Base-by-base conservation (phyloP, 2,113 vertebrate species). In the Podarcis cretensis region DNA sequence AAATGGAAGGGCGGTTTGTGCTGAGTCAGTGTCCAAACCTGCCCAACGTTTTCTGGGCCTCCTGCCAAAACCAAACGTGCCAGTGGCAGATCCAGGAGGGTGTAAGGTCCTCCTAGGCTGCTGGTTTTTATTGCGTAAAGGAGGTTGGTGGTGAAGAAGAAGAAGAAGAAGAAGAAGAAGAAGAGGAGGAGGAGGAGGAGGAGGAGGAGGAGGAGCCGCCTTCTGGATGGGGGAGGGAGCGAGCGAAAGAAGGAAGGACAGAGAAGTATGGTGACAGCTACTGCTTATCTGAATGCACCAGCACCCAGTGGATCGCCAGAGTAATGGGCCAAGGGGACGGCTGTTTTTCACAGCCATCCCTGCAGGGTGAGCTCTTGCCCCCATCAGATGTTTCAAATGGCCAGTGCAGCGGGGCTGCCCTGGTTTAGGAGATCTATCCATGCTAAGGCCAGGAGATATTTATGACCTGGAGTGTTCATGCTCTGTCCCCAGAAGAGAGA, bases 1-100 rank as follows among this genome's bases (percentile, higher is more conserved):
- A 87, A 87, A 82, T 54, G 20, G 69, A 9, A 82, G 37, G 83
- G 30, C 37, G 68, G 84, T 86, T 81, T 69, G 69, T 90, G 89
- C 79, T 90, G 88, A 89, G 76, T 89, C 88, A 89, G 16, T 75
- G 18, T 43, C 69, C 37, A 9, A 10, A 16, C 23, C 59, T 37
- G 68, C 87, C 23, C 14, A 43, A 59, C 10, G 30, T 43, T 35
- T 10, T 12, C 75, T 32, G 32, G 66, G 76, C 54, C 30, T 16
- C 65, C 1, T 69, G 76, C 83, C 83, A 85, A 73, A 25, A 21
- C 59, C 59, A 78, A 32, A 68, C 54, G 71, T 32, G 21, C 30
- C 57, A 66, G 37, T 30, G 25, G 14, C 35, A 18, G 21, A 54
- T 35, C 32, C 40, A 30, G 63, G 63, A 54, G 81, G 59, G 63